A percentile compares a stretch with the other conserved stretches of the same genome.
Evolutionary conservation across 1,140 invertebrate genomes (phyloP).

Genomic region (Psilanteris sp.): DNA sequence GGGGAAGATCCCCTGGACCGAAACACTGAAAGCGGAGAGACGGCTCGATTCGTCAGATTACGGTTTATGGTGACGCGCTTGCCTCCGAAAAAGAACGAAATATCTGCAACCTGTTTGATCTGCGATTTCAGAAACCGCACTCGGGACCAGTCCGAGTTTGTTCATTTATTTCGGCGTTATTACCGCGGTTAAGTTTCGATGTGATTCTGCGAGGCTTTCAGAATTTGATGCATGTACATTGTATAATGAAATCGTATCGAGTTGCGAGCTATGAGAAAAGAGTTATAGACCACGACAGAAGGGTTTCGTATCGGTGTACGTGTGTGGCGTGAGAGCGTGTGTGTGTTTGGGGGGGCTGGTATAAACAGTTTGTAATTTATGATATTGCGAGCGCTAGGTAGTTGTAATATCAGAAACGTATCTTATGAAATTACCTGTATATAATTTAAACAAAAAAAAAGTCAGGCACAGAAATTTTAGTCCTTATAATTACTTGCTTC

Average conservation of each 20-base stretch:
- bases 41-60: conserved; percentile 73
- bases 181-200: conserved; percentile 42
- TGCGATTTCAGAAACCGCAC: too few species aligned
- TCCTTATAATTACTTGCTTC: neutral
- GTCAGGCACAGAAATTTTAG: neutral
- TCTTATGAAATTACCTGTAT: conserved; percentile 25
- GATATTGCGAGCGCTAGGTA: conserved; percentile 4
- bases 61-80: conserved; percentile 66
- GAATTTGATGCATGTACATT: conserved; percentile 34
- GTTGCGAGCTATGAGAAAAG: conserved; percentile 43
- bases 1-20: conserved; percentile 72
- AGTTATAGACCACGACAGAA: conserved; percentile 24
- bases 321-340: too few species aligned
- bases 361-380: conserved; percentile 39
- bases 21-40: conserved; percentile 69
- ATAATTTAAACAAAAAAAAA: too few species aligned
- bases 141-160: too few species aligned
- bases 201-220: conserved; percentile 13
- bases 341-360: conserved; percentile 5
- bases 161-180: conserved; percentile 52
- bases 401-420: conserved; percentile 50
- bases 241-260: conserved; percentile 58
- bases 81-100: too few species aligned
- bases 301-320: neutral
- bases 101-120: too few species aligned